phyloP scores from a whole-genome alignment of 2,113 vertebrate genomes.

The Oryzias woworae region DNA sequence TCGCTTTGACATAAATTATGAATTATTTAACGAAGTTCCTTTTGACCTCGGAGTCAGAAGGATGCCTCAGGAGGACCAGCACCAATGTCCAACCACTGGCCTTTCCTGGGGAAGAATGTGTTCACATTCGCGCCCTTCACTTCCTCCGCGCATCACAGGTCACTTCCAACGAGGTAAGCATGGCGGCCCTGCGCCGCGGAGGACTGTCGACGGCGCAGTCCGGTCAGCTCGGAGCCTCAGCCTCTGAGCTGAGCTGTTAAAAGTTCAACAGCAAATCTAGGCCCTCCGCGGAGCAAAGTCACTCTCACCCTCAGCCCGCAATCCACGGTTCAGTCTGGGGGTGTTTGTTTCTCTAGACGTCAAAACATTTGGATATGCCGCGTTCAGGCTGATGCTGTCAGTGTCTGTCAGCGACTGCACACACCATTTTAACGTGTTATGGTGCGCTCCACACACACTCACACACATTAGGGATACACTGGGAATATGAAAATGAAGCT shows the following conservation, averaged over 20 bases:
- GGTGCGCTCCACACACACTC: too few relatives aligned
- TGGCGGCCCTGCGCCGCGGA: conserved; percentile 10
- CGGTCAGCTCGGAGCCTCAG: conserved; percentile 35
- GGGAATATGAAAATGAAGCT: too few relatives aligned
- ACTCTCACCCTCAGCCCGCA: conserved; percentile 10
- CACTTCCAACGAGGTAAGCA: conserved; percentile 43
- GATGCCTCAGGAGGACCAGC: neutral
- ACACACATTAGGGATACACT: too few relatives aligned
- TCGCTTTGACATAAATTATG: too few relatives aligned
- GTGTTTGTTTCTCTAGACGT: too few relatives aligned
- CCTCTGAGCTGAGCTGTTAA: conserved; percentile 14
- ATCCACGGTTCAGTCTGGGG: neutral
- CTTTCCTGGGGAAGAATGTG: neutral
- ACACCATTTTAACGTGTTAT: too few relatives aligned
- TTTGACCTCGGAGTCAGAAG: neutral
- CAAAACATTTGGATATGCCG: too few relatives aligned
- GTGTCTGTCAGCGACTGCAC: too few relatives aligned
- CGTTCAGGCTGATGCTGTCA: too few relatives aligned
- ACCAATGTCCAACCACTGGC: neutral
- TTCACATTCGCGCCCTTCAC: neutral
- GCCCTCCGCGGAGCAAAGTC: conserved; percentile 21
- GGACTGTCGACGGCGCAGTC: conserved; percentile 55
- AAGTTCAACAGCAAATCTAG: conserved; percentile 24
- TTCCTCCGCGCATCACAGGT: conserved; percentile 28
- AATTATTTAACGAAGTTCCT: too few relatives aligned